phyloP scores from a whole-genome alignment of 2,888 invertebrate species.

The Allygus modestus region DNA sequence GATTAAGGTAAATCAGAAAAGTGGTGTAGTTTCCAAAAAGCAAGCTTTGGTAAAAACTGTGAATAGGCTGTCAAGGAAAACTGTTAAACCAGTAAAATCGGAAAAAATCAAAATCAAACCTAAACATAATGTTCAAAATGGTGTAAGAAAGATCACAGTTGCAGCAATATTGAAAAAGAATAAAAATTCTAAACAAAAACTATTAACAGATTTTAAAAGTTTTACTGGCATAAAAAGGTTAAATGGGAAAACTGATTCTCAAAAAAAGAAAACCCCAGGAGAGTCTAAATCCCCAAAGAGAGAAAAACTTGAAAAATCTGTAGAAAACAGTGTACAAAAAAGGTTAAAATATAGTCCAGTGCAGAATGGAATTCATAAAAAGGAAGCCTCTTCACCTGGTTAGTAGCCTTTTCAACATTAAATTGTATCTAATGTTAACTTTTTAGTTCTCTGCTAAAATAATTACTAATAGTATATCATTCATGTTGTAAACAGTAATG shows the following conservation, averaged over 20 bases:
- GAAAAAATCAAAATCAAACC: neutral
- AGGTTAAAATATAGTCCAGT: constrained; percentile 4
- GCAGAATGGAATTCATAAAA: constrained; percentile 10
- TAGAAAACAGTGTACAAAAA: neutral
- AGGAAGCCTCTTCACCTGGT: neutral
- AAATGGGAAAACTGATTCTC: constrained; percentile 1
- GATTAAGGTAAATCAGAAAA: neutral
- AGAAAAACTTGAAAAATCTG: constrained; percentile 18
- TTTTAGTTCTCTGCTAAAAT: too few species aligned
- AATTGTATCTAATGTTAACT: neutral
- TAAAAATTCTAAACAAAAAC: constrained; percentile 27
- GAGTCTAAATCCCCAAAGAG: constrained; percentile 11
- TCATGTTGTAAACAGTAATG: too few species aligned
- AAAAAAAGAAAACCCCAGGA: neutral
- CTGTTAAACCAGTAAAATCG: constrained; percentile 2
- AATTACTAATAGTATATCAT: too few species aligned
- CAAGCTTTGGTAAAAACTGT: neutral
- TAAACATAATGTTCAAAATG: neutral
- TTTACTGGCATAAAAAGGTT: neutral
- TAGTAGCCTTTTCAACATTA: neutral
- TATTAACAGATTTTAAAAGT: constrained; percentile 32
- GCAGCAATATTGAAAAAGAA: constrained; percentile 5
- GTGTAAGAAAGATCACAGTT: neutral
- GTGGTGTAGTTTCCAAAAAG: constrained; percentile 10
- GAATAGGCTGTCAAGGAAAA: neutral